A percentile compares a stretch with the other conserved stretches of the same genome.
These are phyloP conservation scores for Bradypus variegatus DNA, from an alignment of 2,797 vertebrate species.

Conservation along the genomic window DNA sequence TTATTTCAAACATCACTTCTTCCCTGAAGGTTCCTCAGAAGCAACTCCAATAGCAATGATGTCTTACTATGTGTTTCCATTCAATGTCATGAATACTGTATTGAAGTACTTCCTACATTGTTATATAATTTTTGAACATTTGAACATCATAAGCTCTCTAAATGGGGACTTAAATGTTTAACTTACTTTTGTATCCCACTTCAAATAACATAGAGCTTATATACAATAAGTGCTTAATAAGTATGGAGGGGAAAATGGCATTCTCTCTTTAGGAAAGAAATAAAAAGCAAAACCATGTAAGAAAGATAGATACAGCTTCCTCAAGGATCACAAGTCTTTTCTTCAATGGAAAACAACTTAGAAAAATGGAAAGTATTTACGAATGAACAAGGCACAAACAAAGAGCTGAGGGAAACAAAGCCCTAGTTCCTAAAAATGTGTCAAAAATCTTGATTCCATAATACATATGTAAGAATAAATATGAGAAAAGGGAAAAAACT, in stretches of 20 bases:
- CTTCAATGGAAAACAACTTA: not conserved
- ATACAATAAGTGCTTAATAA: not conserved
- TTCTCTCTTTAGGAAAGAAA: not conserved
- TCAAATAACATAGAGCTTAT: not conserved
- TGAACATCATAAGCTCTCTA: too few relatives aligned
- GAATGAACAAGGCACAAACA: conserved; percentile 6
- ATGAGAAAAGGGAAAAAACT: not conserved
- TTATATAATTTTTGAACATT: too few relatives aligned
- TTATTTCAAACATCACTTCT: not conserved
- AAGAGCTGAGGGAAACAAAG: not conserved
- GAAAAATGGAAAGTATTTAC: conserved; percentile 16
- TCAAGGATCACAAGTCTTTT: conserved; percentile 4
- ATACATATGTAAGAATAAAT: not conserved
- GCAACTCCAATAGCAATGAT: not conserved
- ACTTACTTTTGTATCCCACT: not conserved
- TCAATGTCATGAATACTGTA: too few relatives aligned
- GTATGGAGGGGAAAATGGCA: not conserved
- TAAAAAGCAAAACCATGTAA: not conserved
- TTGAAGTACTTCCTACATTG: too few relatives aligned
- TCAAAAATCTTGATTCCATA: conserved; percentile 1
- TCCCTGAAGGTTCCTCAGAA: not conserved
- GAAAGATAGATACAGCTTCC: not conserved
- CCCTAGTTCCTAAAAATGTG: not conserved
- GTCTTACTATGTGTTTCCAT: not conserved
- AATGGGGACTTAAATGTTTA: not conserved